Base-by-base conservation (phyloP, 2,797 vertebrate species). In the Falco peregrinus region DNA sequence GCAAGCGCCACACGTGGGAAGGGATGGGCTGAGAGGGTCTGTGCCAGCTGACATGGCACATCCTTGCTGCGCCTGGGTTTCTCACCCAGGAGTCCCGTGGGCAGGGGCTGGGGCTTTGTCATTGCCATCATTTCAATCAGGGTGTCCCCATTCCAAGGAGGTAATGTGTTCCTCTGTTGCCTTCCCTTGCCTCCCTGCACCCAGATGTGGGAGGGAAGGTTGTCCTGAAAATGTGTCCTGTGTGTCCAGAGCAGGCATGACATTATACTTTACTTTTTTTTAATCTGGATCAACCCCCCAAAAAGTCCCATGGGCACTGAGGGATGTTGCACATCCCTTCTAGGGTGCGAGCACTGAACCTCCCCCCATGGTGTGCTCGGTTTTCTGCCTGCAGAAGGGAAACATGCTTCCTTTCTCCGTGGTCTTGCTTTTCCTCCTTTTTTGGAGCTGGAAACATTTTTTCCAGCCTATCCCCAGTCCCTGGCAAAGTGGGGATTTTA, bases 341-440 rank as follows among this genome's bases (percentile, higher is more conserved):
- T 64, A 19, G 33, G 45, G 47, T 26, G 12, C 24, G 33, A 51
- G 35, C 56, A 8, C 17, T 4, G 37, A 53, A 18, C 45, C 15
- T 21, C n/a, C 6, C 17, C 11, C 18, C 0, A 4, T 1, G 1
- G 2, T 51, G 33, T 33, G 47, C 60, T 13, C 22, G 2, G 9
- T 37, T 67, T 63, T 53, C 70, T 77, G 57, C 63, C 57, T 2
- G 0, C 63, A 53, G 89, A 76, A 89, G 73, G 63, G 39, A 37
- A 67, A 20, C 0, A 2, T 19, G 39, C 25, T 59, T 50, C 69
- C 64, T 67, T 5, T 5, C 64, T 51, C 57, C 3, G 17, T 67
- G 51, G 5, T 19, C 20, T 35, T 43, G 20, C 11, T 80, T 87
- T 39, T 50, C 78, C 78, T 89, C 74, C 86, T 73, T 54, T 91